These are phyloP conservation scores for Aphaenogaster rudis DNA, from an alignment of 1,140 invertebrate species.

Conservation along the genomic window DNA sequence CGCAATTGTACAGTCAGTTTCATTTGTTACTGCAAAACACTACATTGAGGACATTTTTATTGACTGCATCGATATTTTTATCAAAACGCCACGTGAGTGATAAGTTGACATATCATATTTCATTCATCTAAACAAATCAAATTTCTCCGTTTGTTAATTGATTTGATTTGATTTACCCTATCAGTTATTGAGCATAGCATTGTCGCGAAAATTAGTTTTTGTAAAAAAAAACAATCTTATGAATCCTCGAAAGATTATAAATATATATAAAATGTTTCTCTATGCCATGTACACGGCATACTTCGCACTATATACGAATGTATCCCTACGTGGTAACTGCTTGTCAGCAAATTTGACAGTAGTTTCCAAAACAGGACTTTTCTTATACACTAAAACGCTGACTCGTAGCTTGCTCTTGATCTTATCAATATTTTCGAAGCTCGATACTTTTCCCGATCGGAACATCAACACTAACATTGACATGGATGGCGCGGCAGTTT, in stretches of 20 bases:
- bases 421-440: conserved; percentile 26
- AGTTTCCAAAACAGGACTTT: neutral
- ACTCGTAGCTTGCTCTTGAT: conserved; percentile 22
- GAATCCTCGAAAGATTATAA: neutral
- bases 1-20: conserved; percentile 34
- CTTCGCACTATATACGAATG: neutral
- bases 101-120: conserved; percentile 4
- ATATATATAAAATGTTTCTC: neutral
- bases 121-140: neutral
- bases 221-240: neutral
- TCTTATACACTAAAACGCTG: conserved; percentile 2
- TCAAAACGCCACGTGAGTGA: neutral
- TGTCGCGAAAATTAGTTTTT: neutral
- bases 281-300: too few relatives aligned
- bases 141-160: neutral
- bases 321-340: neutral
- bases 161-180: neutral
- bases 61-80: conserved; percentile 4
- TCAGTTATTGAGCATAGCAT: neutral
- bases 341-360: conserved; percentile 42
- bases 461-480: neutral
- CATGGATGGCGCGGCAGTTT: neutral
- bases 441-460: neutral
- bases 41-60: conserved; percentile 31
- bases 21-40: conserved; percentile 6